Conservation (phyloP, 2,888 invertebrate species). For the Leptogaster cylindrica region DNA sequence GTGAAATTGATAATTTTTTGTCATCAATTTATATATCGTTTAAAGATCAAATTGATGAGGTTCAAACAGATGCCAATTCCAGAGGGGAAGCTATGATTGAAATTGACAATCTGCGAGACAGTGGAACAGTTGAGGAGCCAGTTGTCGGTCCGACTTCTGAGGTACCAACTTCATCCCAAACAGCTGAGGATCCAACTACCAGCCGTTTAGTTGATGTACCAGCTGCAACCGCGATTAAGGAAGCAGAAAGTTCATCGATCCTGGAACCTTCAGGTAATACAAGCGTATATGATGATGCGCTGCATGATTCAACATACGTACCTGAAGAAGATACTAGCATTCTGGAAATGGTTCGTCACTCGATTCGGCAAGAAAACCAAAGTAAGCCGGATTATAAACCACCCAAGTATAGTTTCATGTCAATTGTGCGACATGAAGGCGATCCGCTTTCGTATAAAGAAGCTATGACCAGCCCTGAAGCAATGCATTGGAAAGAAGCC, state of each 20-base stretch:
- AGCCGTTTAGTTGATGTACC: too few species aligned
- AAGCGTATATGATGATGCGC: neutral
- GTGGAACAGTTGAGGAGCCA: neutral
- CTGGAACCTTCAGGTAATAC: neutral
- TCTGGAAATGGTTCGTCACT: too few species aligned
- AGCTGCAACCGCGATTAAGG: too few species aligned
- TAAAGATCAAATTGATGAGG: too few species aligned
- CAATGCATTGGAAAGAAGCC: conserved; percentile 48
- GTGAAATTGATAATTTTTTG: too few species aligned
- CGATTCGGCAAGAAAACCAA: neutral
- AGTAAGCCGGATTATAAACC: neutral
- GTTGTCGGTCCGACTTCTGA: too few species aligned
- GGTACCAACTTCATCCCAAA: too few species aligned
- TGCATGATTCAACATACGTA: neutral
- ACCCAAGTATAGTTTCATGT: neutral
- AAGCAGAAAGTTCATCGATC: too few species aligned
- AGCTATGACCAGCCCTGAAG: conserved; percentile 17
- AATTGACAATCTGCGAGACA: neutral
- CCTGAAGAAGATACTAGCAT: neutral
- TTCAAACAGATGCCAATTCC: too few species aligned
- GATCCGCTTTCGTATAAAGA: conserved; percentile 37
- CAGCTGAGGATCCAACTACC: too few species aligned
- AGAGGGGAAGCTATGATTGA: neutral
- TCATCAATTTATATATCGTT: too few species aligned
- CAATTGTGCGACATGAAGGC: neutral